Percentiles rank a stretch among this genome's conserved stretches.
phyloP scores from a whole-genome alignment of 2,113 vertebrate genomes.

The Cephalophus harveyi region DNA sequence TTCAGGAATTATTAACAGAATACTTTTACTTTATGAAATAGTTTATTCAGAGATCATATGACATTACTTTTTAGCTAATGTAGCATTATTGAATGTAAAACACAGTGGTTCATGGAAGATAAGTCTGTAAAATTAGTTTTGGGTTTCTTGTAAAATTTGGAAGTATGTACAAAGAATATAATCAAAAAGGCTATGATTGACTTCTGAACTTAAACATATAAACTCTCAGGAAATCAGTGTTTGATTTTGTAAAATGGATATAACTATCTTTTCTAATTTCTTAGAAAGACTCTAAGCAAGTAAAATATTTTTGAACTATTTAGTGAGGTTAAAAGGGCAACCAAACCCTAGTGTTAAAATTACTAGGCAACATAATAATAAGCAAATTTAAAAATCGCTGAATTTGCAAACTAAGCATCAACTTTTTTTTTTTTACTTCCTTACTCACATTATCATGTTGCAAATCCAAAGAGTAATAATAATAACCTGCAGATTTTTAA shows the following conservation, averaged over 20 bases:
- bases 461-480: background rate
- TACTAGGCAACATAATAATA: background rate
- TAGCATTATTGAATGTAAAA: conserved; percentile 24
- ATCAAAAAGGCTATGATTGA: background rate
- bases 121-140: conserved; percentile 46
- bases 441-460: background rate
- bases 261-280: conserved; percentile 9
- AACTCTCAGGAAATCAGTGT: background rate
- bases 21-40: background rate
- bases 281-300: background rate
- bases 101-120: background rate
- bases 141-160: conserved; percentile 35
- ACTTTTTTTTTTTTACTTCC: background rate
- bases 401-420: background rate
- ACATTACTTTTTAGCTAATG: conserved; percentile 1
- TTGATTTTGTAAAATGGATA: conserved; percentile 35
- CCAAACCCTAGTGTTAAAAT: conserved; percentile 20
- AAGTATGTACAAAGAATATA: conserved; percentile 23
- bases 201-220: conserved; percentile 36
- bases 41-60: conserved; percentile 52
- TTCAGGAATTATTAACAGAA: background rate
- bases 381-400: background rate
- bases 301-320: conserved; percentile 10
- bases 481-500: background rate
- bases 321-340: background rate